phyloP scores from a whole-genome alignment of 1,140 invertebrate genomes.

The Chymomyza costata region DNA sequence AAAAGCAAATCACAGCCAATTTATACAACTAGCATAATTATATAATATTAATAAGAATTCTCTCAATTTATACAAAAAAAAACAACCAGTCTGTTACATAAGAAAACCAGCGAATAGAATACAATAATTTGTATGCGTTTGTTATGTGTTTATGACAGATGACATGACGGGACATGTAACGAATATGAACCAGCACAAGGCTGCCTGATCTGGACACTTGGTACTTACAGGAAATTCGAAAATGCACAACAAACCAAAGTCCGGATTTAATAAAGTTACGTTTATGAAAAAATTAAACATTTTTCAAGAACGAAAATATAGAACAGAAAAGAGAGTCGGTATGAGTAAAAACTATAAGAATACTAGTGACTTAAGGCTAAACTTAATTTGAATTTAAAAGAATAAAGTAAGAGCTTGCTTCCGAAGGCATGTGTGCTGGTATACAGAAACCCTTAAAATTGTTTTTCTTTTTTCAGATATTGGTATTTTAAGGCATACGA shows the following conservation, averaged over 20 bases:
- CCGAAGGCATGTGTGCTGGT: slow-evolving; percentile 39
- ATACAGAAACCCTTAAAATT: slow-evolving; percentile 8
- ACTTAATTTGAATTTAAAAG: slow-evolving; percentile 39
- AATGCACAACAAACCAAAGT: too few relatives aligned
- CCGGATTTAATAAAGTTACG: slow-evolving; percentile 41
- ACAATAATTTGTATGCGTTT: slow-evolving; percentile 21
- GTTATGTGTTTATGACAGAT: slow-evolving; percentile 16
- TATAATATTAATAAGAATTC: background rate
- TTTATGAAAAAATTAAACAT: slow-evolving; percentile 6
- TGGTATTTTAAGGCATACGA: background rate
- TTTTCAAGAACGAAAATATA: too few relatives aligned
- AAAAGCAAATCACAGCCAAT: too few relatives aligned
- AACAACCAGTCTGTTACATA: background rate
- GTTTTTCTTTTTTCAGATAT: too few relatives aligned
- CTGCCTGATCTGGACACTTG: slow-evolving; percentile 44
- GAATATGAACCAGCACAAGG: slow-evolving; percentile 31
- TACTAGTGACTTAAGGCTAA: slow-evolving; percentile 43
- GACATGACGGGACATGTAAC: slow-evolving; percentile 27
- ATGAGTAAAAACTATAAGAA: slow-evolving; percentile 62
- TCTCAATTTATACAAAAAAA: slow-evolving; percentile 4
- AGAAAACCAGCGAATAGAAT: slow-evolving; percentile 6
- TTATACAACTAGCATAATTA: background rate
- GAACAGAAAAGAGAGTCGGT: slow-evolving; percentile 42
- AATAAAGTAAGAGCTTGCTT: slow-evolving; percentile 43
- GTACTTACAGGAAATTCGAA: slow-evolving; percentile 60